Base-by-base conservation (phyloP, 1,140 invertebrate genomes). In the Plectus sambesii region DNA sequence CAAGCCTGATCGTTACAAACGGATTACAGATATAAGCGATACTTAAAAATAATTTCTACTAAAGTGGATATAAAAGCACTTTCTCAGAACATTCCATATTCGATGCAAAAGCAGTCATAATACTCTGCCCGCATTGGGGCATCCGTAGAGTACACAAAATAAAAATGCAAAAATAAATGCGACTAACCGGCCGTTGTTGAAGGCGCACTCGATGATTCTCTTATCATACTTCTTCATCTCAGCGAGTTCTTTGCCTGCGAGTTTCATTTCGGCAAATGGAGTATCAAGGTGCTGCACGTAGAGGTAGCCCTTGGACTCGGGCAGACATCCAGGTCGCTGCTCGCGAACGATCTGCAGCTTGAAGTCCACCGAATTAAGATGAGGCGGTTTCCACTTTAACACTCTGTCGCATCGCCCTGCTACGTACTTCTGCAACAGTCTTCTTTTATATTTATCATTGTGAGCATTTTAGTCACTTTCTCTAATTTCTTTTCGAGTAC, bases 381-480 rank as follows among this genome's bases (percentile, higher is more conserved):
- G 77, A 3, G 80, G 75, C 0, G 93, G 93, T 73, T 99, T 99
- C 94, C 94, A 99, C 71, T 99, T 99, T 1, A 99, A 71, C 0
- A 94, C 84, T 36, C 81, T 77, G n/a, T 74, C 68, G 68, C 83
- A 90, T 8, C 77, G 73, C 1, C 93, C 93, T 26, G 81, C 63
- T n/a, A 75, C 72, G 69, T 97, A 98, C 0, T 81, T 79, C 79
- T 88, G 70, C 17, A 78, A 77, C 56, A n/a, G 60, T 61, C 58
- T n/a, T n/a, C n/a, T n/a, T n/a, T n/a, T n/a, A n/a, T n/a, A n/a
- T n/a, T n/a, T n/a, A n/a, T n/a, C n/a, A n/a, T n/a, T n/a, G n/a
- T n/a, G n/a, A n/a, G n/a, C n/a, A n/a, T n/a, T n/a, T n/a, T n/a
- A n/a, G n/a, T n/a, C n/a, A n/a, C n/a, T n/a, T n/a, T n/a, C n/a